Evolutionary conservation across 2,113 vertebrate genomes (phyloP).

Genomic region (Hydrolagus affinis): DNA sequence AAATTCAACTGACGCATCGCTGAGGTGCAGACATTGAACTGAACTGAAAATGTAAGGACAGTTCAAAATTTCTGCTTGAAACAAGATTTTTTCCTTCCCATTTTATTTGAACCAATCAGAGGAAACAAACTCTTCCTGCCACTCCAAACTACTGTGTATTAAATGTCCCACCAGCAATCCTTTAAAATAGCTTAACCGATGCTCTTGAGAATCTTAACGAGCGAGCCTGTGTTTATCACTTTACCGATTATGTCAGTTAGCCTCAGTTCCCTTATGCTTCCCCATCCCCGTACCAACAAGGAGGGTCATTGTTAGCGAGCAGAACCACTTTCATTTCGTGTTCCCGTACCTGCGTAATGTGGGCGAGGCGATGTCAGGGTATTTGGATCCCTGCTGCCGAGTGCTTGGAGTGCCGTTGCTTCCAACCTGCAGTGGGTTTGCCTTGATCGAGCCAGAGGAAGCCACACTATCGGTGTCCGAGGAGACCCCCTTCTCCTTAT

Average conservation of each 20-base stretch:
- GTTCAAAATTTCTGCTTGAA: too few species aligned
- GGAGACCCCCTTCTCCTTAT: slow-evolving; percentile 88
- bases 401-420: slow-evolving; percentile 61
- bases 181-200: too few species aligned
- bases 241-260: neutral
- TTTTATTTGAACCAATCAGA: too few species aligned
- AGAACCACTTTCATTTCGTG: neutral
- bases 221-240: too few species aligned
- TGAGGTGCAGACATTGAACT: slow-evolving; percentile 3
- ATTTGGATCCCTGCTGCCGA: slow-evolving; percentile 76
- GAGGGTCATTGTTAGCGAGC: neutral
- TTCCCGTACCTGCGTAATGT: slow-evolving; percentile 80
- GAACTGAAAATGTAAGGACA: neutral
- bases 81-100: too few species aligned
- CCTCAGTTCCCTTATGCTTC: neutral
- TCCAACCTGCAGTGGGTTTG: slow-evolving; percentile 61
- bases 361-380: slow-evolving; percentile 85
- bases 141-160: too few species aligned
- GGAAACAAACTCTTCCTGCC: too few species aligned
- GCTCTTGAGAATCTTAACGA: too few species aligned
- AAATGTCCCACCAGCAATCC: too few species aligned
- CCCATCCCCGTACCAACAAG: neutral
- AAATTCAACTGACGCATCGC: slow-evolving; percentile 6
- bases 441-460: slow-evolving; percentile 70
- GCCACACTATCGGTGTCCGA: slow-evolving; percentile 72